Conservation (phyloP, 2,113 vertebrate species). For the Passerina amoena region DNA sequence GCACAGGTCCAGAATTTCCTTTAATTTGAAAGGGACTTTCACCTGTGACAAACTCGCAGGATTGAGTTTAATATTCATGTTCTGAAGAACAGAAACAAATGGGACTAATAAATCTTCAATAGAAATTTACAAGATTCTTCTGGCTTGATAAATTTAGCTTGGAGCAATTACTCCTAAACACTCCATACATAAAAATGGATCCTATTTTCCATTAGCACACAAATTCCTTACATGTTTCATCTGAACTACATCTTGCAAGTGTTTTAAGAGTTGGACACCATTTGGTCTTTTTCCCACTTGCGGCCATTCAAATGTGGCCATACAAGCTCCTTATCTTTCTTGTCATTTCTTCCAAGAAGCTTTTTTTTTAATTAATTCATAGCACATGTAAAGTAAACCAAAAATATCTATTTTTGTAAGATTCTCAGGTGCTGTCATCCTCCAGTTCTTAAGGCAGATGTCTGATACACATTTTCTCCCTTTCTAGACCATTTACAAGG, state of each 20-base stretch:
- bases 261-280: background rate
- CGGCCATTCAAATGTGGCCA: background rate
- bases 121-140: constrained; percentile 77
- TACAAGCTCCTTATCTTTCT: background rate
- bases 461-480: background rate
- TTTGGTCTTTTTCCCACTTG: background rate
- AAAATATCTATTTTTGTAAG: background rate
- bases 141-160: constrained; percentile 64
- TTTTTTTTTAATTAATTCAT: background rate
- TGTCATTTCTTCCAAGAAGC: background rate
- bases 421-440: background rate
- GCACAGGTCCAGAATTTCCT: background rate
- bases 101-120: constrained; percentile 81
- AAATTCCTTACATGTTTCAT: background rate
- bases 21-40: background rate
- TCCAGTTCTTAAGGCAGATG: background rate
- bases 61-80: constrained; percentile 53
- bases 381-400: background rate
- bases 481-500: background rate
- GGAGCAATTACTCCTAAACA: background rate
- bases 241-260: background rate
- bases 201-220: background rate
- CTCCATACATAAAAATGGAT: background rate
- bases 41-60: constrained; percentile 34
- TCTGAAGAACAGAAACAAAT: constrained; percentile 75